A percentile compares a stretch with the other conserved stretches of the same genome.
Conservation (phyloP, 2,888 invertebrate species). For the Hololepta plana region DNA sequence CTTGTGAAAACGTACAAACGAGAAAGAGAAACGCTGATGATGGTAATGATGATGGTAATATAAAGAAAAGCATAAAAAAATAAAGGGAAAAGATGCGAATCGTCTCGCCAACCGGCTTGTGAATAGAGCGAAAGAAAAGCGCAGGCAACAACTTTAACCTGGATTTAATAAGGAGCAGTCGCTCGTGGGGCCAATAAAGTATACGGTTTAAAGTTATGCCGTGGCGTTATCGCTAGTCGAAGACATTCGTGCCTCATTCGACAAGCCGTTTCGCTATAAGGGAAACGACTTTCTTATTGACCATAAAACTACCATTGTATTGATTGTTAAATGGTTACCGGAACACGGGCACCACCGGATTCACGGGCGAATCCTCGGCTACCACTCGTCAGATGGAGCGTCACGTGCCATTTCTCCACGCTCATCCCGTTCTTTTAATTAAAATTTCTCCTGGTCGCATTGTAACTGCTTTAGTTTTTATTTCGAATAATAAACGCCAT, state of each 20-base stretch:
- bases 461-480: too few species aligned
- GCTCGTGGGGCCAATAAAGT: slow-evolving; percentile 9
- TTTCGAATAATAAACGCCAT: too few species aligned
- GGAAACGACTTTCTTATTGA: slow-evolving; percentile 27
- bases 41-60: too few species aligned
- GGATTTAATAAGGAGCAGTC: slow-evolving; percentile 8
- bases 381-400: slow-evolving; percentile 1
- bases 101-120: too few species aligned
- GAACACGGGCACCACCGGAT: slow-evolving; percentile 1
- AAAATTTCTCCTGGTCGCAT: too few species aligned
- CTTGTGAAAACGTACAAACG: too few species aligned
- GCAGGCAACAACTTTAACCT: too few species aligned
- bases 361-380: slow-evolving; percentile 7
- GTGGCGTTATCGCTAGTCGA: slow-evolving; percentile 18
- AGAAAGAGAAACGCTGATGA: too few species aligned
- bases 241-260: slow-evolving; percentile 25
- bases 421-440: too few species aligned
- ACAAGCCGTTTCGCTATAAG: slow-evolving; percentile 23
- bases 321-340: slow-evolving; percentile 24
- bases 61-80: too few species aligned
- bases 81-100: too few species aligned
- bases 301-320: slow-evolving; percentile 30
- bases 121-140: too few species aligned
- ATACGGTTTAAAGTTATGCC: slow-evolving; percentile 12
- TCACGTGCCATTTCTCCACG: slow-evolving; percentile 7